Conservation (phyloP, 2,888 invertebrate species). For the Hirtodrosophila alboralis region DNA sequence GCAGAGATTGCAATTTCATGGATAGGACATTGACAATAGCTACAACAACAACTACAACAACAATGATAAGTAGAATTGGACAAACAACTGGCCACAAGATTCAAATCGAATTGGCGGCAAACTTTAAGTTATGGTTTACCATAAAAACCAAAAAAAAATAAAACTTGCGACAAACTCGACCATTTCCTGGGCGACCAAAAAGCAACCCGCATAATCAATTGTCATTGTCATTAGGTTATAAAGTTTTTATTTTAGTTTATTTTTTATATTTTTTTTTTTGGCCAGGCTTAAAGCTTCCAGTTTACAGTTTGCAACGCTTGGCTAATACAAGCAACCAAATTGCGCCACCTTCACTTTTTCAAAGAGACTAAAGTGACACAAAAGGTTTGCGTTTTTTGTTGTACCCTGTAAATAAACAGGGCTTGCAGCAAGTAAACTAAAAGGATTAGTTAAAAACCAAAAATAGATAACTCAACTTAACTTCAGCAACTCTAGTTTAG, state of each 20-base stretch:
- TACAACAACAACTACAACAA: slow-evolving; percentile 36
- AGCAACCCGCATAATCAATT: slow-evolving; percentile 68
- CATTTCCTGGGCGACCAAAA: slow-evolving; percentile 54
- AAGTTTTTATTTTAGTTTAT: too few relatives aligned
- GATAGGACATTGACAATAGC: slow-evolving; percentile 34
- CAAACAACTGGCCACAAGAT: slow-evolving; percentile 60
- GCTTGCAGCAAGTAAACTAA: not conserved
- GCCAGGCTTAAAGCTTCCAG: not conserved
- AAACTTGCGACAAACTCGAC: slow-evolving; percentile 44
- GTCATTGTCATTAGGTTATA: slow-evolving; percentile 72
- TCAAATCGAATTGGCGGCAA: slow-evolving; percentile 64
- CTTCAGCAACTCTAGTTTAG: not conserved
- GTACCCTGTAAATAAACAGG: slow-evolving; percentile 14
- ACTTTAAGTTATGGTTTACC: slow-evolving; percentile 66
- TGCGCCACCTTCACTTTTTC: slow-evolving; percentile 72
- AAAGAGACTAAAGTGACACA: not conserved
- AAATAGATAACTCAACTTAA: not conserved
- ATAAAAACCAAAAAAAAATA: slow-evolving; percentile 60
- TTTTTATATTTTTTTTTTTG: too few relatives aligned
- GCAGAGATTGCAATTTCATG: slow-evolving; percentile 59
- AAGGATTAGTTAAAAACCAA: too few relatives aligned
- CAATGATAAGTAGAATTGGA: slow-evolving; percentile 69
- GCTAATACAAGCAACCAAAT: slow-evolving; percentile 53
- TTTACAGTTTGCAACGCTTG: slow-evolving; percentile 13
- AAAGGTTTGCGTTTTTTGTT: not conserved